A percentile compares a stretch with the other conserved stretches of the same genome.
phyloP scores from a whole-genome alignment of 2,113 vertebrate species.

The Rhegmatorhina hoffmannsi region DNA sequence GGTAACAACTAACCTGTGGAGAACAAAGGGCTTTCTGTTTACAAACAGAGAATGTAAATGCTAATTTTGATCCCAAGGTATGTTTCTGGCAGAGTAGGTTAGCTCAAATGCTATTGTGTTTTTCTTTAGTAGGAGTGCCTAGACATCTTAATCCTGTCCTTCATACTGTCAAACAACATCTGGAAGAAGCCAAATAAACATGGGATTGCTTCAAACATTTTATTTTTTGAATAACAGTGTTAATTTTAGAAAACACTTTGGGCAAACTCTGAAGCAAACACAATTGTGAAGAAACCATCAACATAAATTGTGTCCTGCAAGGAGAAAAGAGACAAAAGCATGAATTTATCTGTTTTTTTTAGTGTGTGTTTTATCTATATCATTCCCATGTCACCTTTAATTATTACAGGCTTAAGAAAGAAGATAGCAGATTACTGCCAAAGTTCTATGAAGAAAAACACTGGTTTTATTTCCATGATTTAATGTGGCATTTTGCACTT shows the following conservation, averaged over 20 bases:
- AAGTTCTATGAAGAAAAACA: neutral
- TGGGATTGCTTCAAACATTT: neutral
- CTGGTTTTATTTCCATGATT: neutral
- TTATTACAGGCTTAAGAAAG: neutral
- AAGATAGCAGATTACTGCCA: neutral
- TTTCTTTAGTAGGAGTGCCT: neutral
- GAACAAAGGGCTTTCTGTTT: neutral
- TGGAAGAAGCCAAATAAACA: neutral
- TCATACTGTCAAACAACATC: neutral
- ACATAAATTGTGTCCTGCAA: neutral
- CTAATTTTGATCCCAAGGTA: neutral
- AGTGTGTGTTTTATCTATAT: neutral
- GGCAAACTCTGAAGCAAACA: neutral
- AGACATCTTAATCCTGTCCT: neutral
- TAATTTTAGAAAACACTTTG: neutral
- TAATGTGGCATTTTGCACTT: neutral
- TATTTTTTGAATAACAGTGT: neutral
- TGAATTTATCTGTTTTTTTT: neutral
- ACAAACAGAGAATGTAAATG: neutral
- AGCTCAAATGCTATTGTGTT: neutral
- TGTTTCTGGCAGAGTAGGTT: neutral
- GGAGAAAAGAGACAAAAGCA: neutral
- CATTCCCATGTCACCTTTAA: neutral
- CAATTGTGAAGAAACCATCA: neutral
- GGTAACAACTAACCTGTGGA: neutral